phyloP scores from a whole-genome alignment of 2,113 vertebrate genomes.

The Thalassoma bifasciatum region DNA sequence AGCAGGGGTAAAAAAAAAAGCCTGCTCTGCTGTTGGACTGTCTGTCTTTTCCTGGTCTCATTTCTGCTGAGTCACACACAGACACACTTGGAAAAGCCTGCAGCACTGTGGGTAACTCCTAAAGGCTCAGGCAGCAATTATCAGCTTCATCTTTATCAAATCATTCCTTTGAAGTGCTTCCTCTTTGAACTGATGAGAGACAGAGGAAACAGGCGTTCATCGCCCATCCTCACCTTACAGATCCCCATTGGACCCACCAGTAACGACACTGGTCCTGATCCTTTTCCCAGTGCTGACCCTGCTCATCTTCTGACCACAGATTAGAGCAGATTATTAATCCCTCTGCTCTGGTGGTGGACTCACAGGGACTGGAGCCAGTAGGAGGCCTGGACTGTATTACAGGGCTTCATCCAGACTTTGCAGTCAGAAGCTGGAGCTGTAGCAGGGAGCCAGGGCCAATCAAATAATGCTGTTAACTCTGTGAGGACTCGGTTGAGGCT shows the following conservation, averaged over 20 bases:
- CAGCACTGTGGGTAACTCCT: constrained; percentile 21
- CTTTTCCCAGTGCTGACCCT: constrained; percentile 58
- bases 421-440: constrained; percentile 28
- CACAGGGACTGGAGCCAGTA: constrained; percentile 43
- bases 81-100: constrained; percentile 38
- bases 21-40: constrained; percentile 31
- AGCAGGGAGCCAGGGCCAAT: constrained; percentile 28
- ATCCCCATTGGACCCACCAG: constrained; percentile 7
- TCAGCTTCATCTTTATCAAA: constrained; percentile 22
- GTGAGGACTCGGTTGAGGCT: constrained; percentile 36
- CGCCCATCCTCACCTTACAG: neutral
- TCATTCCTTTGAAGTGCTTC: neutral
- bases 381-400: constrained; percentile 28
- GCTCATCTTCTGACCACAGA: constrained; percentile 62
- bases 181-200: constrained; percentile 15
- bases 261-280: neutral
- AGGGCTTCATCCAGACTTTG: constrained; percentile 31
- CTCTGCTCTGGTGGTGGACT: constrained; percentile 55
- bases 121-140: constrained; percentile 15
- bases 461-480: constrained; percentile 37
- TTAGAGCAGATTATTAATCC: constrained; percentile 78
- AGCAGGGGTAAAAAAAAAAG: neutral
- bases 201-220: neutral
- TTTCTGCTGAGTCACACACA: constrained; percentile 66
- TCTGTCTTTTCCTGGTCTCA: constrained; percentile 31